Conservation (phyloP, 1,140 invertebrate species). For the Arctopsyche grandis region DNA sequence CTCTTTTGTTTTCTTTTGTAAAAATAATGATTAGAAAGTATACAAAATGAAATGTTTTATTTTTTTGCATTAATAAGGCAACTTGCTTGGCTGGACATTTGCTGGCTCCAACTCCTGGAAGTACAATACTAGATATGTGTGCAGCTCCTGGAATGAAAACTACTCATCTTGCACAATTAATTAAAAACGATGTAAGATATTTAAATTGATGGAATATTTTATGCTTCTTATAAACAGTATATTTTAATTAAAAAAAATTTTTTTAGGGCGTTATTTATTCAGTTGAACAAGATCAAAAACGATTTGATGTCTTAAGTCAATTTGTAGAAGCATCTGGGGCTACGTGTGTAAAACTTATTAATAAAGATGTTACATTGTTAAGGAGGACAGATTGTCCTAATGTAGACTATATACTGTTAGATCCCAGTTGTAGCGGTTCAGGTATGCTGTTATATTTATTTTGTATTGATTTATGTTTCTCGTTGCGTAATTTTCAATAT, state of each 20-base stretch:
- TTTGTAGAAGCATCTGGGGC: slow-evolving; percentile 73
- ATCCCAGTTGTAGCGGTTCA: slow-evolving; percentile 96
- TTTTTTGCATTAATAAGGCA: slow-evolving; percentile 69
- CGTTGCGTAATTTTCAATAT: background rate
- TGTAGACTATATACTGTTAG: slow-evolving; percentile 91
- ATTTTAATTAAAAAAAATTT: background rate
- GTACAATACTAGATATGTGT: slow-evolving; percentile 88
- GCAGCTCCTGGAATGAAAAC: slow-evolving; percentile 98
- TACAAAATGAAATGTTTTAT: no score
- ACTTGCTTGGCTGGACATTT: slow-evolving; percentile 86
- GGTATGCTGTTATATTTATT: slow-evolving; percentile 69
- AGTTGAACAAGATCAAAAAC: slow-evolving; percentile 77
- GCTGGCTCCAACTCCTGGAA: slow-evolving; percentile 75
- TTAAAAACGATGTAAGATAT: slow-evolving; percentile 74
- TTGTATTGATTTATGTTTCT: background rate
- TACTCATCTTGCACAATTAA: slow-evolving; percentile 83
- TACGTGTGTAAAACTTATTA: slow-evolving; percentile 72
- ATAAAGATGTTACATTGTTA: slow-evolving; percentile 78
- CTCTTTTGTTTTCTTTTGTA: no score
- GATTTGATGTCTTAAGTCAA: slow-evolving; percentile 74
- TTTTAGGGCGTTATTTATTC: slow-evolving; percentile 79
- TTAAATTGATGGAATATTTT: no score
- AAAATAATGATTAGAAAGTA: no score
- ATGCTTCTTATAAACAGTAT: slow-evolving; percentile 31
- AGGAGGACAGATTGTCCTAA: slow-evolving; percentile 70